Evolutionary conservation across 1,140 invertebrate genomes (phyloP).

Genomic region (Neomicropteryx cornuta): DNA sequence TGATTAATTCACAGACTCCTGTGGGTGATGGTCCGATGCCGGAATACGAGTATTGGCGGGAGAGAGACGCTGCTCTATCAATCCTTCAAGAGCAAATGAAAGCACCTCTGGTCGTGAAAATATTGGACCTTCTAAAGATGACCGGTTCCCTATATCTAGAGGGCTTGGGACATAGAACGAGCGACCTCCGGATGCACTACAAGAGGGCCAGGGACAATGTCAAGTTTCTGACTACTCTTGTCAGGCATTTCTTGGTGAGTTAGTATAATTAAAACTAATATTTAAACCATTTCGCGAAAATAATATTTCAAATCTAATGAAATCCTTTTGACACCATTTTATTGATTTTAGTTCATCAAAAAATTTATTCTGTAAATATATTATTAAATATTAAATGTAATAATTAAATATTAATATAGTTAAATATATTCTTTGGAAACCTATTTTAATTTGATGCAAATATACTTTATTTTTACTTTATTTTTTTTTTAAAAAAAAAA

Average conservation of each 20-base stretch:
- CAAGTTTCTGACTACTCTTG: conserved; percentile 69
- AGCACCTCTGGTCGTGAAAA: conserved; percentile 50
- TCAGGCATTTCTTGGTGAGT: conserved; percentile 66
- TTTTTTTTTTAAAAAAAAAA: no score
- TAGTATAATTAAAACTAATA: background rate
- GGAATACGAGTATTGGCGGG: conserved; percentile 75
- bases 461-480: no score
- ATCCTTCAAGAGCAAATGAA: conserved; percentile 72
- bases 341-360: no score
- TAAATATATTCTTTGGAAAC: no score
- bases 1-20: conserved; percentile 27
- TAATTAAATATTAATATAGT: no score
- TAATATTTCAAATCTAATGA: background rate
- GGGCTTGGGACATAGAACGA: no score
- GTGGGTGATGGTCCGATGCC: conserved; percentile 64
- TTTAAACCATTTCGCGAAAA: conserved; percentile 2
- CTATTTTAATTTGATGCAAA: no score
- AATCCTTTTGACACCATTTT: no score
- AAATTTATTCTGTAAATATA: no score
- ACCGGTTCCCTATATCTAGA: conserved; percentile 20
- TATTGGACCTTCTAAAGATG: conserved; percentile 30
- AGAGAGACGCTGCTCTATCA: conserved; percentile 62
- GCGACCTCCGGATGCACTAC: no score
- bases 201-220: conserved; percentile 75
- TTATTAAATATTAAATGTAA: no score